These are phyloP conservation scores for Eubasilissa splendida DNA, from an alignment of 2,888 invertebrate species.

Conservation along the genomic window DNA sequence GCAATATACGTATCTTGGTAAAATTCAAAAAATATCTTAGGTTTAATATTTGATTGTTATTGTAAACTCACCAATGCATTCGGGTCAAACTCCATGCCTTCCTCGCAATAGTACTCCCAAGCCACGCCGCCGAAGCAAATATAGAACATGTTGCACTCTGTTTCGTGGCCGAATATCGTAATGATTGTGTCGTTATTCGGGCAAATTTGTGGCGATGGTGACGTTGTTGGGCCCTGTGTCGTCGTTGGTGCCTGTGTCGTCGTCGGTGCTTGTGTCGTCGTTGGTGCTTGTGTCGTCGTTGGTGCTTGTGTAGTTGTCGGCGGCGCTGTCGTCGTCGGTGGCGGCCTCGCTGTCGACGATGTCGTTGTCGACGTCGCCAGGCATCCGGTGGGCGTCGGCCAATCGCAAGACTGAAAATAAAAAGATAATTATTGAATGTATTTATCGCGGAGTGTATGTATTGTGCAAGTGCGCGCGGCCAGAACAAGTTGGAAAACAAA, in stretches of 20 bases:
- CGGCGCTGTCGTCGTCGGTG: background rate
- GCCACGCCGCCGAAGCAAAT: slow-evolving; percentile 1
- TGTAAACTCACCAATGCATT: background rate
- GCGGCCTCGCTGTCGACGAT: background rate
- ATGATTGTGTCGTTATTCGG: background rate
- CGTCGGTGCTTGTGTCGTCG: background rate
- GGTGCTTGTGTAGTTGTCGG: background rate
- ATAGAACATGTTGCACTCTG: slow-evolving; percentile 12
- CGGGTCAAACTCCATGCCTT: slow-evolving; percentile 18
- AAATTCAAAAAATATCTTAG: too few species aligned
- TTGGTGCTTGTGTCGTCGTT: background rate
- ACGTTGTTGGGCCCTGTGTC: background rate
- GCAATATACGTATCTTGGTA: too few species aligned
- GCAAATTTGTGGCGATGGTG: background rate
- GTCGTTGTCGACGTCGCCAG: background rate
- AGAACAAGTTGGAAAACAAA: too few species aligned
- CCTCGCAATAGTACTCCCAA: background rate
- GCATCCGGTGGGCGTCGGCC: slow-evolving; percentile 23
- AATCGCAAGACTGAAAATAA: slow-evolving; percentile 20
- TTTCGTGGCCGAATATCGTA: background rate
- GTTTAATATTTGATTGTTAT: too few species aligned
- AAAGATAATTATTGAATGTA: background rate
- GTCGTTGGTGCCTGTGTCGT: background rate
- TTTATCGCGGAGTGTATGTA: too few species aligned
- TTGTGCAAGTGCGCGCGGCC: background rate